Percentiles rank a stretch among this genome's conserved stretches.
Conservation (phyloP, 2,888 invertebrate genomes). For the Troides helena region DNA sequence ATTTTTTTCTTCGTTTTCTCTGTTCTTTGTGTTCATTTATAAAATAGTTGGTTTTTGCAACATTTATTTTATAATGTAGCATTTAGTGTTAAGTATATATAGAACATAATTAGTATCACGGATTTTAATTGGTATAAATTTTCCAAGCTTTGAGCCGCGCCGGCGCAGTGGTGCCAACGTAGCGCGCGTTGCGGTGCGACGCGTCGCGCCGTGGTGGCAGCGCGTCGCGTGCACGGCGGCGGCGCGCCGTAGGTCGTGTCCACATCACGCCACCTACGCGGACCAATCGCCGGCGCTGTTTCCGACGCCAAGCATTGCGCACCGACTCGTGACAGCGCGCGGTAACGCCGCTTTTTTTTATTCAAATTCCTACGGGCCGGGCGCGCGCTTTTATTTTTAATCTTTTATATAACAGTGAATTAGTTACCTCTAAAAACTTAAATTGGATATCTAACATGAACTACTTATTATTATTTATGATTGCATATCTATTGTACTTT, state of each 20-base stretch:
- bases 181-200: slow-evolving; percentile 36
- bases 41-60: neutral
- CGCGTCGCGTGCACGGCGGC: slow-evolving; percentile 46
- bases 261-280: slow-evolving; percentile 63
- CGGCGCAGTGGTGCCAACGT: slow-evolving; percentile 40
- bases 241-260: slow-evolving; percentile 41
- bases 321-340: slow-evolving; percentile 45
- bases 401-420: slow-evolving; percentile 34
- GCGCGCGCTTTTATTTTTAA: slow-evolving; percentile 39
- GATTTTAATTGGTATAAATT: neutral
- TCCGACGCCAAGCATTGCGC: slow-evolving; percentile 48
- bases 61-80: too few relatives aligned
- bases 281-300: slow-evolving; percentile 60
- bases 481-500: neutral
- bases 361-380: slow-evolving; percentile 5
- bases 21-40: neutral
- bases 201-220: slow-evolving; percentile 54
- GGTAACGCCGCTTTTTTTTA: slow-evolving; percentile 28
- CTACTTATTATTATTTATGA: neutral
- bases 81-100: neutral
- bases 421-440: slow-evolving; percentile 7
- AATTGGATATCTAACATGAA: too few relatives aligned
- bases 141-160: slow-evolving; percentile 34
- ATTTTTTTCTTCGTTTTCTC: too few relatives aligned
- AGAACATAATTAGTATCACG: neutral